A percentile compares a stretch with the other conserved stretches of the same genome.
These are phyloP conservation scores for Motacilla alba DNA, from an alignment of 2,113 vertebrate species.

Conservation along the genomic window DNA sequence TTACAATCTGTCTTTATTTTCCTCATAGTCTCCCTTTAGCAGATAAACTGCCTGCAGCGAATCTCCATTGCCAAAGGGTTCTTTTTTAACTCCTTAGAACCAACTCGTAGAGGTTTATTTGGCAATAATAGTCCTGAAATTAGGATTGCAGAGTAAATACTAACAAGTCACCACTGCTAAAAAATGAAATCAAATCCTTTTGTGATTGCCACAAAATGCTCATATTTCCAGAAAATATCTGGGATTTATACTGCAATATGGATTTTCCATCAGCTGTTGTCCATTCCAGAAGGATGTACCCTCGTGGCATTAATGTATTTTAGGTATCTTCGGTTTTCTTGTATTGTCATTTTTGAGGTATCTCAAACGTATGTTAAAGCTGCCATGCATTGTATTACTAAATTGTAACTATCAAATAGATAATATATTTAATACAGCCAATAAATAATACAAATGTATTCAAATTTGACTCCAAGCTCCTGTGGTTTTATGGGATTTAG, in stretches of 20 bases:
- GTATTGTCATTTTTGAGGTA: conserved; percentile 66
- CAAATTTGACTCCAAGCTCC: not conserved
- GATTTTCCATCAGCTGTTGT: conserved; percentile 46
- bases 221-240: not conserved
- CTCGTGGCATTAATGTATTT: conserved; percentile 69
- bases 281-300: conserved; percentile 71
- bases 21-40: conserved; percentile 43
- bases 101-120: not conserved
- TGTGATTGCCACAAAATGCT: conserved; percentile 2
- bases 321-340: conserved; percentile 61
- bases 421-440: conserved; percentile 87
- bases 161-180: conserved; percentile 38
- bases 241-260: not conserved
- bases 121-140: conserved; percentile 18
- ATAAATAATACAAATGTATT: conserved; percentile 77
- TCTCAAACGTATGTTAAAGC: conserved; percentile 74
- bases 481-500: not conserved
- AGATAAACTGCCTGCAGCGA: conserved; percentile 25
- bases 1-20: conserved; percentile 54
- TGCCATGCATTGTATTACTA: conserved; percentile 82
- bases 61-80: conserved; percentile 57
- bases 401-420: conserved; percentile 87
- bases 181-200: not conserved
- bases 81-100: conserved; percentile 3
- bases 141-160: conserved; percentile 33